Base-by-base conservation (phyloP, 2,888 invertebrate genomes). In the Drosophila gaucha region DNA sequence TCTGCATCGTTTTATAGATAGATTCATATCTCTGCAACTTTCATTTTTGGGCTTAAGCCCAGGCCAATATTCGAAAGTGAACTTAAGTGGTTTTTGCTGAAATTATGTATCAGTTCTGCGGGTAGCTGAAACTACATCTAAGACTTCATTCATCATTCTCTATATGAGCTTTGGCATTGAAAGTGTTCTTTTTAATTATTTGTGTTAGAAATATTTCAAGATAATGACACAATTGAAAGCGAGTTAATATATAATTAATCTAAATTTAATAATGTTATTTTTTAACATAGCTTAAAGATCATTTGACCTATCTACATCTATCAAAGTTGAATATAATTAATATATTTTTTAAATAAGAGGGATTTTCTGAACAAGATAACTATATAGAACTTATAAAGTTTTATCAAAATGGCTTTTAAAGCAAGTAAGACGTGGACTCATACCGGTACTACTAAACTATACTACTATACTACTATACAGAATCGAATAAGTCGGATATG, bases 21-120 rank as follows among this genome's bases (percentile, higher is more conserved):
- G 51, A 71, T 62, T 30, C 47, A 55, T 55, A 64, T 65, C 75
- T 59, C 54, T 28, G 46, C 44, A 44, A 79, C 80, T 78, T 78
- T 78, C 80, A 67, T 80, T 78, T 78, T 67, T 73, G 78, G 49
- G 51, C 51, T 50, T n/a, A n/a, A n/a, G n/a, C n/a, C n/a, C n/a
- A n/a, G n/a, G n/a, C n/a, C 58, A 44, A 68, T 67, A 74, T 74
- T 74, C 60, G 78, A 78, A 78, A 78, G 78, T 74, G 78, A 78
- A 74, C 78, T 74, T 76, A 59, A 70, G 77, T 70, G 62, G 58
- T 68, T 69, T 60, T 47, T 20, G 39, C 36, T 20, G 41, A 49
- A 39, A 41, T 35, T 49, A 3, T 56, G 20, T 30, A 52, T 44
- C 24, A 50, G 51, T 55, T 70, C 60, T 58, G 50, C 65, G 35